Evolutionary conservation across 2,113 vertebrate species (phyloP).

Genomic region (Cranoglanis bouderius): DNA sequence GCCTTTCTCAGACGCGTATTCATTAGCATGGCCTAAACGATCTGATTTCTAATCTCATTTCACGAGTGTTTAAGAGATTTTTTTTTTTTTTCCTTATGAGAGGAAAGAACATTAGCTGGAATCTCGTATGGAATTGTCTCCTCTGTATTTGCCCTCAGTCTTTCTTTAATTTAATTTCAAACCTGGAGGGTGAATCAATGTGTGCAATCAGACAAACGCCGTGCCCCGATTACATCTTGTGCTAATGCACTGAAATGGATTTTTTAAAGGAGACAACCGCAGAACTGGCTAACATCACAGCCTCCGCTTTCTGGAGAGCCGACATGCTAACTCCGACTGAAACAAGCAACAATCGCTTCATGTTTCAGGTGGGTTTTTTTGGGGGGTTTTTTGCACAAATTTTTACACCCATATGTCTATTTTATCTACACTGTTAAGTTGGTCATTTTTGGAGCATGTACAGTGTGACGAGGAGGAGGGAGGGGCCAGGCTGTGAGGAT

Average conservation of each 20-base stretch:
- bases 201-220: conserved; percentile 70
- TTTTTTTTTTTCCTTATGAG: background rate
- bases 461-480: no score
- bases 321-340: background rate
- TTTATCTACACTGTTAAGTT: no score
- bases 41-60: conserved; percentile 12
- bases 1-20: background rate
- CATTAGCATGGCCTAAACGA: background rate
- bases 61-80: background rate
- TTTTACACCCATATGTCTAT: no score
- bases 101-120: conserved; percentile 12
- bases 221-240: conserved; percentile 66
- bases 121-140: conserved; percentile 3
- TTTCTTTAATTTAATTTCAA: conserved; percentile 69
- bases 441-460: no score
- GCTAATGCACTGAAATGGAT: conserved; percentile 72
- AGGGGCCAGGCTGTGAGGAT: no score
- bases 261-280: conserved; percentile 55
- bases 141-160: conserved; percentile 51
- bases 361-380: no score
- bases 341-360: background rate
- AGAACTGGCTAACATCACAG: conserved; percentile 60
- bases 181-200: conserved; percentile 69
- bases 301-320: background rate
- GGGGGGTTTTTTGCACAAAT: no score